phyloP scores from a whole-genome alignment of 1,140 invertebrate genomes.

The Tenebrio molitor region DNA sequence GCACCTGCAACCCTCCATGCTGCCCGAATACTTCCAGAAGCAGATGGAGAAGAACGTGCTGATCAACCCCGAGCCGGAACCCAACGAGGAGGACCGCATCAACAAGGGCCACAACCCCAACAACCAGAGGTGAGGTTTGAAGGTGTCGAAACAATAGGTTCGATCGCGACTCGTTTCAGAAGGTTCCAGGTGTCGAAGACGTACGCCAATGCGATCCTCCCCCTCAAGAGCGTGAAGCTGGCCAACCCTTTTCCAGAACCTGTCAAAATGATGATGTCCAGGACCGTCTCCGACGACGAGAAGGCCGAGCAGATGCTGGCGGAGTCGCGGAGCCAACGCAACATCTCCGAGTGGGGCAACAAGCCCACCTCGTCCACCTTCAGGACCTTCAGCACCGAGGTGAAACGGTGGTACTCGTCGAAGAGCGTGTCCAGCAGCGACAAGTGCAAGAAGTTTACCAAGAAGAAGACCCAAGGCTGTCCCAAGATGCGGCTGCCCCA shows the following conservation, averaged over 20 bases:
- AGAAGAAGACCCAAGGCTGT: conserved; percentile 27
- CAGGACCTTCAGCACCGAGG: background rate
- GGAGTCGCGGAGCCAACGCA: conserved; percentile 49
- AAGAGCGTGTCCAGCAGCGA: background rate
- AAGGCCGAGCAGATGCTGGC: conserved; percentile 61
- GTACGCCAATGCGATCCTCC: conserved; percentile 57
- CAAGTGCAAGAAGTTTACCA: conserved; percentile 34
- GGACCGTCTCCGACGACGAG: conserved; percentile 62
- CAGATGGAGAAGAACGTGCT: conserved; percentile 33
- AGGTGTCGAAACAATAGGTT: background rate
- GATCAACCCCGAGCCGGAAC: conserved; percentile 21
- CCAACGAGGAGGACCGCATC: background rate
- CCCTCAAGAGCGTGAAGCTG: conserved; percentile 61
- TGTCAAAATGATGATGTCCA: conserved; percentile 62
- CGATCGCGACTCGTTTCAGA: conserved; percentile 36
- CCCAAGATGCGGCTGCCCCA: conserved; percentile 4
- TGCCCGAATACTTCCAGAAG: conserved; percentile 44
- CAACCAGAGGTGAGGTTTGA: background rate
- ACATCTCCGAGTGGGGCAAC: background rate
- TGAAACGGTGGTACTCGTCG: conserved; percentile 4
- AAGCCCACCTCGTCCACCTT: background rate
- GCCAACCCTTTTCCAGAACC: conserved; percentile 62
- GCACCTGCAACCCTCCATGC: conserved; percentile 11
- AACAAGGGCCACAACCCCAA: background rate
- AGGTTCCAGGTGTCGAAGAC: conserved; percentile 59